phyloP scores from a whole-genome alignment of 30 jellyfish, hydroid and myxozoan genomes.

The Haliclystus octoradiatus region DNA sequence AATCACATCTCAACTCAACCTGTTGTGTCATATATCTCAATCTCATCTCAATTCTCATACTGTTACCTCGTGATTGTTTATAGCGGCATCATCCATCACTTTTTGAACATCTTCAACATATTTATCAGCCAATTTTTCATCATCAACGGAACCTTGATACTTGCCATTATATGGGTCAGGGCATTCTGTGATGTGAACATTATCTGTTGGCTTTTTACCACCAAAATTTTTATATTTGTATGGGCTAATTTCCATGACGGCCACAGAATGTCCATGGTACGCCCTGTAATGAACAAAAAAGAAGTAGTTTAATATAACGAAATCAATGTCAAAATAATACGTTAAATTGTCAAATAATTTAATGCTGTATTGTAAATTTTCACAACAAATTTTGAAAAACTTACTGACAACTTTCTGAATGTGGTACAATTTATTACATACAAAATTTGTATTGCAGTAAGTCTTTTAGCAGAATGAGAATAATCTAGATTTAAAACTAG shows the following conservation, averaged over 20 bases:
- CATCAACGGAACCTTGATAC: slow-evolving; percentile 46
- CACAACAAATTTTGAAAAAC: too few species aligned
- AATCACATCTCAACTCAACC: too few species aligned
- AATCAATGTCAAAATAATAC: background rate
- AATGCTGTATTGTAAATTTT: background rate
- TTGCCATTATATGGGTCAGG: slow-evolving; percentile 85
- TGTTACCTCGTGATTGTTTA: slow-evolving; percentile 41
- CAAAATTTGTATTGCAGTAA: too few species aligned
- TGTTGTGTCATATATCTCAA: too few species aligned
- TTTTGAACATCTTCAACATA: slow-evolving; percentile 50
- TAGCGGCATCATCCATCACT: slow-evolving; percentile 31
- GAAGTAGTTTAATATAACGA: too few species aligned
- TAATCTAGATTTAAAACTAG: too few species aligned
- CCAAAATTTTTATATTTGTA: slow-evolving; percentile 56
- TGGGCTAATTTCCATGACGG: slow-evolving; percentile 85
- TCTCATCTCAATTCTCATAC: too few species aligned
- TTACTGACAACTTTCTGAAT: too few species aligned
- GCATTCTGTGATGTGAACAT: slow-evolving; percentile 71
- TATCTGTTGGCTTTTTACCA: slow-evolving; percentile 20
- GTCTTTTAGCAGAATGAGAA: too few species aligned
- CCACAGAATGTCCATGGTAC: slow-evolving; percentile 90
- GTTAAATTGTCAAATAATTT: background rate
- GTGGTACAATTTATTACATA: too few species aligned
- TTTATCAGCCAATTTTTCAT: slow-evolving; percentile 18
- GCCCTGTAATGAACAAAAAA: slow-evolving; percentile 35